Percentiles rank a stretch among this genome's conserved stretches.
Conservation (phyloP, 2,113 vertebrate species). For the Lontra canadensis region DNA sequence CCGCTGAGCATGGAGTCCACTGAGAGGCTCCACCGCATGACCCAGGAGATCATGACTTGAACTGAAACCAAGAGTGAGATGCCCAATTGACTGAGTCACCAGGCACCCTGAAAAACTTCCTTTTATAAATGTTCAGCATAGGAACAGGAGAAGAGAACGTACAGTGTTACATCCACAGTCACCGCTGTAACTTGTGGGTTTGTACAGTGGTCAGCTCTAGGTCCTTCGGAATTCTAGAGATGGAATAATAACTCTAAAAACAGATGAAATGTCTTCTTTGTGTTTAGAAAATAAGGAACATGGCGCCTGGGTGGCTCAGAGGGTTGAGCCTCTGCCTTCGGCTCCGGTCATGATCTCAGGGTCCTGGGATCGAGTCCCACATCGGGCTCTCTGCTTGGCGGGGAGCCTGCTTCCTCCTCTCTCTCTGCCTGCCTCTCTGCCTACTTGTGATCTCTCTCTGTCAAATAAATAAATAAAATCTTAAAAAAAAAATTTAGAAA, state of each 20-base stretch:
- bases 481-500: too few relatives aligned
- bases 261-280: background rate
- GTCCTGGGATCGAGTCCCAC: too few relatives aligned
- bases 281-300: constrained; percentile 23
- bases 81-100: background rate
- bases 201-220: background rate
- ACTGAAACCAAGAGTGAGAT: background rate
- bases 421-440: too few relatives aligned
- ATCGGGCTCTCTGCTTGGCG: too few relatives aligned
- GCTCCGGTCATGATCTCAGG: too few relatives aligned
- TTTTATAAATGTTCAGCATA: background rate
- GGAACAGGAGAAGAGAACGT: background rate
- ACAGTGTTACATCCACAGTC: fast-evolving
- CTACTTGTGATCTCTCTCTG: too few relatives aligned
- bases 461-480: too few relatives aligned
- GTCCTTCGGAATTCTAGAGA: background rate
- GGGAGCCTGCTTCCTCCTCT: too few relatives aligned
- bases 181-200: background rate
- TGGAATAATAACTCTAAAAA: background rate
- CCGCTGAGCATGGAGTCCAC: background rate
- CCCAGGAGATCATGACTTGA: background rate
- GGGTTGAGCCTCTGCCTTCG: too few relatives aligned
- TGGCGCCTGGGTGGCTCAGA: too few relatives aligned
- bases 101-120: background rate
- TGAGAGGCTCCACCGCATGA: background rate